Base-by-base conservation (phyloP, 2,888 invertebrate species). In the Cordilura impudica region DNA sequence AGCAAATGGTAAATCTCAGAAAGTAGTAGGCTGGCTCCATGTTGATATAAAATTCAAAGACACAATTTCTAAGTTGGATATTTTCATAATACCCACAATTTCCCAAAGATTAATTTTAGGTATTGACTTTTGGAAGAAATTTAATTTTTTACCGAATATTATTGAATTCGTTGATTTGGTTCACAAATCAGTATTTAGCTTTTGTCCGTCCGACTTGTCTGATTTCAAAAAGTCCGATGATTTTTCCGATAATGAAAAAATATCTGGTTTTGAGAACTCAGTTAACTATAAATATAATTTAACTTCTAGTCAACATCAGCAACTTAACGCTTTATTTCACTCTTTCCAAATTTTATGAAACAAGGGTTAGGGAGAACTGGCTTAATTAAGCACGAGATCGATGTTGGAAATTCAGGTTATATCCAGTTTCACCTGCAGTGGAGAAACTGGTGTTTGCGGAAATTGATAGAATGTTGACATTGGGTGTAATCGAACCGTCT, bases 401-500 rank as follows among this genome's bases (percentile, higher is more conserved):
- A 72, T 35, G 54, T 72, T 18, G 72, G 63, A 1, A 66, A 69
- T 1, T 63, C 77, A 2, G 82, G 2, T 77, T 73, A 21, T 82
- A 77, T 23, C 78, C 80, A 16, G 66, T 72, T 0, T 80, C 76
- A 5, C 74, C 81, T 1, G 76, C 53, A 4, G 74, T 76, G 4
- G 81, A 82, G 35, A n/a, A n/a, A n/a, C n/a, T n/a, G n/a, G n/a
- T n/a, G n/a, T n/a, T n/a, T n/a, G n/a, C n/a, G n/a, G n/a, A n/a
- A n/a, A n/a, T n/a, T n/a, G n/a, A 54, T 43, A 21, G 83, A 4
- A 87, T 87, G 86, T 31, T 87, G 6, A 56, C 39, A 5, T 54
- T 82, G 1, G 84, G 81, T 2, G 56, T 56, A 8, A 56, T 56
- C 18, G 56, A 56, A 14, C 35, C 31, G 4, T 56, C 56, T 1